Evolutionary conservation across 2,113 vertebrate genomes (phyloP).

Genomic region (Mellivora capensis): DNA sequence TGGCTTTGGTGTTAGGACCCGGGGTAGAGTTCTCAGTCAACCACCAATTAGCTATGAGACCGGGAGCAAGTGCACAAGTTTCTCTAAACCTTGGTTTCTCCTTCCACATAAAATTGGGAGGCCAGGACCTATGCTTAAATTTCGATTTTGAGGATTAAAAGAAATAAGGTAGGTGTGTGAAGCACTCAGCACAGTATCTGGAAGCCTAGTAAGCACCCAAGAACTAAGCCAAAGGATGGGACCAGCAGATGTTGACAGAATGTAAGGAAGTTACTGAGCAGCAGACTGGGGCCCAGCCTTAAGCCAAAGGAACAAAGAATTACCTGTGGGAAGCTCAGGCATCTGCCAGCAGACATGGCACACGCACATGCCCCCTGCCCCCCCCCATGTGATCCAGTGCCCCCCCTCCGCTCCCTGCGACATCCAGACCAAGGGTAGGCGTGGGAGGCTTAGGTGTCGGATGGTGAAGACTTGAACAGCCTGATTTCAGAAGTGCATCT

Average conservation of each 20-base stretch:
- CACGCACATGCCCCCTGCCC: not conserved
- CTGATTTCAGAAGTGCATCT: not conserved
- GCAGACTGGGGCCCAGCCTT: not conserved
- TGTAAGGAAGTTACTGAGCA: not conserved
- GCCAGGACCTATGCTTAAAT: not conserved
- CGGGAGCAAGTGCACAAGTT: not conserved
- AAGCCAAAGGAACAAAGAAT: conserved; percentile 27
- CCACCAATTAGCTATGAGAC: not conserved
- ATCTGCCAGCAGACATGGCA: not conserved
- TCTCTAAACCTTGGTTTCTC: not conserved
- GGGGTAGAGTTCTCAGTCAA: not conserved
- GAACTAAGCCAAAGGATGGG: not conserved
- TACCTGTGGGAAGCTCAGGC: conserved; percentile 19
- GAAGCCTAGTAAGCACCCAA: not conserved
- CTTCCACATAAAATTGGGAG: not conserved
- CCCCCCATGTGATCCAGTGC: not conserved
- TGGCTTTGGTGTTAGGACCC: not conserved
- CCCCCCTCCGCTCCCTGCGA: not conserved
- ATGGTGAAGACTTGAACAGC: not conserved
- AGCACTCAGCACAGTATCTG: not conserved
- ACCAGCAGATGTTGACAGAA: not conserved
- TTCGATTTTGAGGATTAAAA: not conserved
- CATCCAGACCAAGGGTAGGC: not conserved
- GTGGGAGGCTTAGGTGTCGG: not conserved
- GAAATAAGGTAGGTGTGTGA: not conserved